Base-by-base conservation (phyloP, 2,113 vertebrate species). In the Thamnophis sirtalis region DNA sequence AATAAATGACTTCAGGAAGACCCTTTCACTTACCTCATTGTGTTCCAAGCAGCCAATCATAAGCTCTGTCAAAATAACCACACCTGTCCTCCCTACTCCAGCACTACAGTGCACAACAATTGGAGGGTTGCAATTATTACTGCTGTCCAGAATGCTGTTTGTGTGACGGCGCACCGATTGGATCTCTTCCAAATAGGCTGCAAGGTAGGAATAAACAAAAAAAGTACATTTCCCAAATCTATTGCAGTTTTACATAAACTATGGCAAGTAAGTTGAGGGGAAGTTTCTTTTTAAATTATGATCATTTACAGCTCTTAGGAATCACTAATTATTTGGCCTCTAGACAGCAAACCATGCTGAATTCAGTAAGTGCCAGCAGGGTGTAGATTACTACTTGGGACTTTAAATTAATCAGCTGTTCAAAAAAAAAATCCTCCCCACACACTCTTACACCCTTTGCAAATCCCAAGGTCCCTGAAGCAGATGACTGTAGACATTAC, bases 21-120 rank as follows among this genome's bases (percentile, higher is more conserved):
- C 51, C 8, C 60, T 28, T 88, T 11, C 73, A 92, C 98, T 94
- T 95, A 99, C 99, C 96, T 99, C 98, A 1, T 99, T 99, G 87
- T 99, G 98, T 94, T 99, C 98, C 97, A 99, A 97, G 96, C 99
- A 99, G 95, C 98, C 98, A 92, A 99, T 98, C 99, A 99, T 99
- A 91, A 99, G 98, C 90, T 99, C 99, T 0, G 98, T 98, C 0
- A 99, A 98, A 94, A 99, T 98, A 91, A 99, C 98, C 94, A 99
- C 99, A 0, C 99, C 99, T 0, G 98, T 99, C 60, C 99, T 98
- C 0, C 99, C 99, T 33, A 99, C 98, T 0, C 99, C 99, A 0
- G 99, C 98, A 0, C 98, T 99, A 94, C 99, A 99, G 97, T 99
- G 99, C 7, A 99, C 99, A 88, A 99, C 97, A 1, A 99, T 97